A percentile compares a stretch with the other conserved stretches of the same genome.
Conservation (phyloP, 2,888 invertebrate species). For the Gymnoscelis rufifasciata region DNA sequence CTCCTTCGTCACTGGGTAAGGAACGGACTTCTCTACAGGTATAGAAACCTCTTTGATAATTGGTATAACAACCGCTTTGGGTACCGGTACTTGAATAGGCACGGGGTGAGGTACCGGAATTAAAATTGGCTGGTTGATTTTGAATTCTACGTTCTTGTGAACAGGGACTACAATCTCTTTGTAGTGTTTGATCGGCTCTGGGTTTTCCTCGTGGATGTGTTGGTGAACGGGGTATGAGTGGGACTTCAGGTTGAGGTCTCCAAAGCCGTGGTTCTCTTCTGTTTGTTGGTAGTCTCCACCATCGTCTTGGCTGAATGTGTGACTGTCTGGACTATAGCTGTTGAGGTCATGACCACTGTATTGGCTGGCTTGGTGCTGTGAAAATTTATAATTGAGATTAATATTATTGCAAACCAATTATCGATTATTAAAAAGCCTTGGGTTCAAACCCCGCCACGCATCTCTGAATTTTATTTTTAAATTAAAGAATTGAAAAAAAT, state of each 20-base stretch:
- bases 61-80: slow-evolving; percentile 83
- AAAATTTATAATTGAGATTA: no score
- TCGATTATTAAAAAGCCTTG: no score
- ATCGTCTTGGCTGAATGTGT: slow-evolving; percentile 40
- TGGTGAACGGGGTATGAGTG: slow-evolving; percentile 80
- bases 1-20: slow-evolving; percentile 83
- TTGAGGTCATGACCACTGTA: slow-evolving; percentile 36
- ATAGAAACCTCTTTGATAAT: slow-evolving; percentile 83
- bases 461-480: no score
- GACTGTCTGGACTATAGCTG: slow-evolving; percentile 32
- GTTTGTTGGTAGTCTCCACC: slow-evolving; percentile 44
- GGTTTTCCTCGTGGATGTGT: slow-evolving; percentile 84
- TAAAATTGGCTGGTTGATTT: slow-evolving; percentile 76
- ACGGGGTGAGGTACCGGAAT: slow-evolving; percentile 82
- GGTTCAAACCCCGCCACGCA: no score
- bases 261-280: slow-evolving; percentile 47
- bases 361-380: slow-evolving; percentile 63
- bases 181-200: slow-evolving; percentile 83
- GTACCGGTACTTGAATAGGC: slow-evolving; percentile 83
- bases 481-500: no score
- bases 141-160: slow-evolving; percentile 80
- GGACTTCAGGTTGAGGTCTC: slow-evolving; percentile 54
- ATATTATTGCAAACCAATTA: no score
- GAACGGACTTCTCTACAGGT: slow-evolving; percentile 85
- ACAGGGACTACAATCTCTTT: slow-evolving; percentile 83